phyloP scores from a whole-genome alignment of 2,888 invertebrate species.

The Mellilla xanthometata region DNA sequence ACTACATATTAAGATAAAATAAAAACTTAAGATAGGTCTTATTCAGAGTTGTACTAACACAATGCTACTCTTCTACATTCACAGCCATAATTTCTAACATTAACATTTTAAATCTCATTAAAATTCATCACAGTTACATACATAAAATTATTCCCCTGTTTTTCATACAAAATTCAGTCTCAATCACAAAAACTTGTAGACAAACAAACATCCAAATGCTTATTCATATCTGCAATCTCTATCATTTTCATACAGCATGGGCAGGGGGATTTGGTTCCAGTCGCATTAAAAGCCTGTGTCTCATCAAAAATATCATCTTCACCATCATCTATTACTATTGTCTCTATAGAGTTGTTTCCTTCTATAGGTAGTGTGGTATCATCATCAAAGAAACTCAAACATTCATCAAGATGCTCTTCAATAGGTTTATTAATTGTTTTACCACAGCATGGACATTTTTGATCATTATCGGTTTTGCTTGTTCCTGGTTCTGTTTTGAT shows the following conservation, averaged over 20 bases:
- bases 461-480: constrained; percentile 34
- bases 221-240: constrained; percentile 77
- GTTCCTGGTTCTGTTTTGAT: constrained; percentile 34
- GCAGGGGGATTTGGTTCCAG: constrained; percentile 78
- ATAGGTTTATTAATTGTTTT: constrained; percentile 49
- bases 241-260: constrained; percentile 83
- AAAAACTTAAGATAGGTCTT: too few relatives aligned
- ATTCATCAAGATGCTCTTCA: constrained; percentile 77
- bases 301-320: constrained; percentile 62
- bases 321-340: constrained; percentile 54
- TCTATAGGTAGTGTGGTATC: constrained; percentile 65
- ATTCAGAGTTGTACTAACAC: too few relatives aligned
- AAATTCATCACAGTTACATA: too few relatives aligned
- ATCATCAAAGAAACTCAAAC: constrained; percentile 68
- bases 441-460: constrained; percentile 73
- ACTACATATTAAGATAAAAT: too few relatives aligned
- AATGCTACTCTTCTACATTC: too few relatives aligned
- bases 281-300: constrained; percentile 61
- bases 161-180: too few relatives aligned
- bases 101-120: too few relatives aligned
- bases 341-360: constrained; percentile 48
- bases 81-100: too few relatives aligned
- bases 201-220: constrained; percentile 80
- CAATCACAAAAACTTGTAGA: neutral
- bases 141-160: too few relatives aligned